Base-by-base conservation (phyloP, 1,140 invertebrate genomes). In the Hyles vespertilio region DNA sequence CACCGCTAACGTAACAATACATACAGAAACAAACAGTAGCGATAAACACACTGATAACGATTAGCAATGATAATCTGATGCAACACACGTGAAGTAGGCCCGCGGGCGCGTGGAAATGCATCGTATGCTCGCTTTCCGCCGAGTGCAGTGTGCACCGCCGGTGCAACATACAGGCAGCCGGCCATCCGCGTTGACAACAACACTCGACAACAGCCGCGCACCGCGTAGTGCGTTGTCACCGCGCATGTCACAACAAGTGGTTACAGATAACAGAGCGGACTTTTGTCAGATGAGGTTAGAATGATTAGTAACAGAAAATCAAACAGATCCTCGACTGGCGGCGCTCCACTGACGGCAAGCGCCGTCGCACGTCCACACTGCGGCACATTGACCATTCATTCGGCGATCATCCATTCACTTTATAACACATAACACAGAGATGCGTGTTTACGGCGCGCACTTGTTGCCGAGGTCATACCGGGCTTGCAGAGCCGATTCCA, bases 401-500 rank as follows among this genome's bases (percentile, higher is more conserved):
- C 47, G n/a, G 22, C 47, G 47, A 48, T 12, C 22, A 48, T 48
- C 47, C 47, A 22, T 48, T 12, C 47, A 48, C 47, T 48, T 11
- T 44, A 5, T 10, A 54, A 40, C 51, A 53, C 51, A 53, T 6
- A 12, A 46, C 51, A 47, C 51, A n/a, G 22, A 22, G 22, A 22
- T 22, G 34, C 34, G 32, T 22, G 53, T 65, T 74, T 40, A 40
- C 36, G 36, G 72, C 73, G 53, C 62, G 70, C 77, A 87, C 79
- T 83, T 78, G 80, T 80, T 78, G 79, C 70, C 10, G 54, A 32
- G 5, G 44, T 51, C 92, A 91, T 90, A 96, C 95, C 94, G 90
- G 93, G 92, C 87, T 93, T 91, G 90, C 92, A 94, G 64, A 95
- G 91, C 63, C 94, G 91, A 83, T 93, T 95, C 94, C 94, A 95